A percentile compares a stretch with the other conserved stretches of the same genome.
Evolutionary conservation across 1,140 invertebrate species (phyloP).

Genomic region (Sarcophaga peregrina): DNA sequence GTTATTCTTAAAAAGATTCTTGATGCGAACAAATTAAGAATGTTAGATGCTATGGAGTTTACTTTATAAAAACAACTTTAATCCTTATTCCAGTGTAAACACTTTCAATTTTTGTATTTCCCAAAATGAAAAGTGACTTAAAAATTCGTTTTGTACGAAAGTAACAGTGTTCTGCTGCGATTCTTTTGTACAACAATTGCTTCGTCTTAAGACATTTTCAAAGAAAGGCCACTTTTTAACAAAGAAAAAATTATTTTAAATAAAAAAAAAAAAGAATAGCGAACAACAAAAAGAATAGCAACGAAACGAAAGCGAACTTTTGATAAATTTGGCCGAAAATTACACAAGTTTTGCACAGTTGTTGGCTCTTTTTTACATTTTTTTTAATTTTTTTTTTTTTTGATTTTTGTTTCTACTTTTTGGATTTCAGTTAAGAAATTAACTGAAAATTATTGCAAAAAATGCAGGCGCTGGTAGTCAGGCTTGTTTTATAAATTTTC

Average conservation of each 20-base stretch:
- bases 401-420: background rate
- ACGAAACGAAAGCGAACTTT: background rate
- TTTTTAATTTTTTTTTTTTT: background rate
- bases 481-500: too few species aligned
- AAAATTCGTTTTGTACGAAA: background rate
- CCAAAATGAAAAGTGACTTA: too few species aligned
- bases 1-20: too few species aligned
- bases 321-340: constrained; percentile 10
- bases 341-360: background rate
- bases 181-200: too few species aligned
- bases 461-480: background rate
- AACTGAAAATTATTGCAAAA: background rate
- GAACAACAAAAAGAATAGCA: background rate
- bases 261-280: background rate
- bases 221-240: background rate
- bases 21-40: too few species aligned
- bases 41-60: too few species aligned
- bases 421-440: constrained; percentile 5
- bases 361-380: background rate
- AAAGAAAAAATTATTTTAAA: background rate
- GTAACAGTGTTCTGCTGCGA: background rate
- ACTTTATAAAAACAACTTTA: too few species aligned
- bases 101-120: too few species aligned
- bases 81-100: too few species aligned
- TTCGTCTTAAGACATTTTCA: background rate